phyloP scores from a whole-genome alignment of 2,797 vertebrate genomes.

The Glyptemys insculpta region DNA sequence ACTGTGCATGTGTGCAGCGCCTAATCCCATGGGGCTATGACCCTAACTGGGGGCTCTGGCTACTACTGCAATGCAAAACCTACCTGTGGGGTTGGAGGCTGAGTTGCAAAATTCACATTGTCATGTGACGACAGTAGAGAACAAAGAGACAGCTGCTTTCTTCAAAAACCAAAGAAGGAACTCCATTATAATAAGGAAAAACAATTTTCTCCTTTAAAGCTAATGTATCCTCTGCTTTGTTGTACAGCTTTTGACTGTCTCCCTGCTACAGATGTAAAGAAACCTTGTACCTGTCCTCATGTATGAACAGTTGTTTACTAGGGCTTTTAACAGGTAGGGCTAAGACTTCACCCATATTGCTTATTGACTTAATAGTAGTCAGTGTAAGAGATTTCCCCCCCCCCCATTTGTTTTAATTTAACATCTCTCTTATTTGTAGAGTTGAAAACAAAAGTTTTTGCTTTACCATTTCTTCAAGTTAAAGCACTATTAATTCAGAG shows the following conservation, averaged over 20 bases:
- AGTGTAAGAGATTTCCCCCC: neutral
- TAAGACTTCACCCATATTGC: accelerated
- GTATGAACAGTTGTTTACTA: neutral
- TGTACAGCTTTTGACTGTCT: neutral
- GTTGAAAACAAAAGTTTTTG: neutral
- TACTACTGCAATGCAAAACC: no score
- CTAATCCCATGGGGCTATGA: neutral
- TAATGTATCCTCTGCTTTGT: neutral
- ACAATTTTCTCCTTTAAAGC: no score
- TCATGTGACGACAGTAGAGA: no score
- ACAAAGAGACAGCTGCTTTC: no score
- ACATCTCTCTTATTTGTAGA: neutral
- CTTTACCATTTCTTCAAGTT: neutral
- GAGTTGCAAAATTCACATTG: no score
- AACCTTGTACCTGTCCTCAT: neutral
- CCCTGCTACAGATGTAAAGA: neutral
- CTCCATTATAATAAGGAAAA: no score
- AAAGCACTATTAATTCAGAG: neutral
- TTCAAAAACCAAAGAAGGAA: no score
- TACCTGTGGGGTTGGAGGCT: no score
- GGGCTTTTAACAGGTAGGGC: neutral
- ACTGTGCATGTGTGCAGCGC: neutral
- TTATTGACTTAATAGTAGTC: neutral
- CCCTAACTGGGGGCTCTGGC: neutral
- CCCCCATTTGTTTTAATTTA: accelerated